Conservation (phyloP, 2,888 invertebrate genomes). For the Epinotia brunnichana region DNA sequence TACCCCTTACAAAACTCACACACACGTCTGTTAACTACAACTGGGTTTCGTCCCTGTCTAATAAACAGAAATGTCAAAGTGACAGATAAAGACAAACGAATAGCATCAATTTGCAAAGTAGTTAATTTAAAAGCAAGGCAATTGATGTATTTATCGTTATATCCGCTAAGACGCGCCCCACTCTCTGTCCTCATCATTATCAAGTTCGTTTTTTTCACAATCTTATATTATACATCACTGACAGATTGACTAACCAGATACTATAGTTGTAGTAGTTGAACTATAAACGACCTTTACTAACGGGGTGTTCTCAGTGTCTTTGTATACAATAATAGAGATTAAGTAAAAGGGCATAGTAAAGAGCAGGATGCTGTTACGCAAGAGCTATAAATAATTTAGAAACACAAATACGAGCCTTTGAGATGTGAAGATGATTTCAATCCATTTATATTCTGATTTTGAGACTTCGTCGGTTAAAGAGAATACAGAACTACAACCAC, state of each 20-base stretch:
- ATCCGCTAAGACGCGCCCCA: background rate
- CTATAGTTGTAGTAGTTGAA: background rate
- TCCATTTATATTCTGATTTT: background rate
- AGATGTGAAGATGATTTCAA: background rate
- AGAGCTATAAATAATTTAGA: background rate
- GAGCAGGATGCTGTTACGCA: background rate
- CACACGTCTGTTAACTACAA: too few relatives aligned
- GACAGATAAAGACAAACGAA: too few relatives aligned
- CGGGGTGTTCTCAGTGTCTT: background rate
- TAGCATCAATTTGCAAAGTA: too few relatives aligned
- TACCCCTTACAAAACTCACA: too few relatives aligned
- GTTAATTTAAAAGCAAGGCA: too few relatives aligned
- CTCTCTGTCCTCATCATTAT: too few relatives aligned
- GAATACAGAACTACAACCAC: background rate
- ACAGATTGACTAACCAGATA: background rate
- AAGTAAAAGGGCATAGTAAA: constrained; percentile 2
- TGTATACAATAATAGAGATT: background rate
- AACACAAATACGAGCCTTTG: background rate
- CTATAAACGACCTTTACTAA: background rate
- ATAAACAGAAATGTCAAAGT: too few relatives aligned
- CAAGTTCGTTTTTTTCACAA: background rate
- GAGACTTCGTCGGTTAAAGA: background rate
- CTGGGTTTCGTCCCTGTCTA: too few relatives aligned
- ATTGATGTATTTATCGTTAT: too few relatives aligned
- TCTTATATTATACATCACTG: too few relatives aligned